Base-by-base conservation (phyloP, 2,113 vertebrate species). In the Xiphorhynchus elegans region DNA sequence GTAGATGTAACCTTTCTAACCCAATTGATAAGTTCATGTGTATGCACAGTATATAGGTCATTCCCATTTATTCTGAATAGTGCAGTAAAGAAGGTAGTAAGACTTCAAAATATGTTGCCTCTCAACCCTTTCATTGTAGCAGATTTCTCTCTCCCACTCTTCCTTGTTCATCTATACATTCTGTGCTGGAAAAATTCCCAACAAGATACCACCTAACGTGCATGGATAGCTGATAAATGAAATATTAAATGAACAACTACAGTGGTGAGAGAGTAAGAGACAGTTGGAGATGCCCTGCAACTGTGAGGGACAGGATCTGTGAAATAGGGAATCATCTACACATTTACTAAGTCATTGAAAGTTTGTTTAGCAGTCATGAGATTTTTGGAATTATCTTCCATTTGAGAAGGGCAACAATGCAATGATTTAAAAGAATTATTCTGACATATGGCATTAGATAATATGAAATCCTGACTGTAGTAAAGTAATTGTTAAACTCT, bases 1-100 rank as follows among this genome's bases (percentile, higher is more conserved):
- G 49, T 89, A 60, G 72, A 60, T 88, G 37, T 84, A 90, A 68
- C 88, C 74, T 74, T 88, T 87, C 60, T 94, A 89, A 94, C 92
- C 78, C 89, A 77, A 47, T 6, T 89, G 89, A 68, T 86, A 89
- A 79, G 58, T 92, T 93, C 67, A 18, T 46, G 42, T 4, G 2
- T 62, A 78, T 95, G 77, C 75, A n/a, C 47, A 24, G 31, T 74
- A 91, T 78, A 59, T 89, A 72, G 86, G 83, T 76, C 87, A 75
- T 87, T 66, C 76, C 74, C 52, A 31, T 90, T 78, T 95, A 83
- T 83, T 47, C 50, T 23, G 37, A 70, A 55, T 52, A 88, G 53
- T 59, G 20, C 60, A 68, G 87, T 95, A 39, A 97, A 75, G 29
- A 87, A 17, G 42, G 59, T 14, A 85, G 62, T 53, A 85, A 56